Evolutionary conservation across 2,797 vertebrate genomes (phyloP), one percentile per base, ranked within the genome.

Genomic region (Chelidonichthys spinosus): DNA sequence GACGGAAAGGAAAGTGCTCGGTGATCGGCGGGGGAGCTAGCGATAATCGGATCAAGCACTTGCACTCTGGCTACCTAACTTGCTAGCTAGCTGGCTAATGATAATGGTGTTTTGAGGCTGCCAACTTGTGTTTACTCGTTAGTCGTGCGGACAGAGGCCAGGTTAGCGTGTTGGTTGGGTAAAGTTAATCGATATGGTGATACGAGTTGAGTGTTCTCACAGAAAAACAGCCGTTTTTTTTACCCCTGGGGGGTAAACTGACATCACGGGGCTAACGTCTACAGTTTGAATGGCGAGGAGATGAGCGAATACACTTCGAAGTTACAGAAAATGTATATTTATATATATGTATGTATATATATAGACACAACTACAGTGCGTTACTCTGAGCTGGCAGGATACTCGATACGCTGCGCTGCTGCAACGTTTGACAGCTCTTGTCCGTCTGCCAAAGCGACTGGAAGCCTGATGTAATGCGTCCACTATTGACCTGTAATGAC

Each of bases 41-140:
- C 44, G 83, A 67, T 91, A 90, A 89, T 89, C 85, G 78, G 89
- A 85, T 88, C 80, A 74, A 63, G 44, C 85, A 80, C 53, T 85
- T 74, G 71, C 64, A 63, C 78, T 83, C 44, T 1, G 60, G 60
- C 62, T 55, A 13, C 43, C 15, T 54, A 82, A 87, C 74, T 81
- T 40, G 78, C 75, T 84, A 63, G 79, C 88, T 84, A 55, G 79
- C 56, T 44, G 77, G 88, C 88, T 92, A 88, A 84, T 59, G 62
- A 59, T 63, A 18, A 37, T 7, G 50, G 13, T 33, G 9, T 53
- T 59, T 63, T 47, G 44, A 53, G 18, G 18, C n/a, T 4, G 61
- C 25, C 66, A 64, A 75, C 49, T 40, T n/a, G 59, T 63, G 62
- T 71, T 35, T 18, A 37, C n/a, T 52, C 11, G 25, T 32, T 71